Evolutionary conservation across 2,888 invertebrate genomes (phyloP).

Genomic region (Endotricha flammealis): DNA sequence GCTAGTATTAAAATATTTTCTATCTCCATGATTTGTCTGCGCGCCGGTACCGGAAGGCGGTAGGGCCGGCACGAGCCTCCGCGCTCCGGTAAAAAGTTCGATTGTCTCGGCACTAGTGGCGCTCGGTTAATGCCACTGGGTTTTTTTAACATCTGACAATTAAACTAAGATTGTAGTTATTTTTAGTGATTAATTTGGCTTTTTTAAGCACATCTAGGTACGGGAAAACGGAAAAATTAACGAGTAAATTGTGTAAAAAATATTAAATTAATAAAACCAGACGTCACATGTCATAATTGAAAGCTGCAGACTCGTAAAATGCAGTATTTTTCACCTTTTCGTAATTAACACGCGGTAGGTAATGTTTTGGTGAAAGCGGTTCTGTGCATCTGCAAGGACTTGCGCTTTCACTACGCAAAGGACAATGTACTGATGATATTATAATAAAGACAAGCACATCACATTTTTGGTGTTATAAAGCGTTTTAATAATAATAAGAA

Average conservation of each 20-base stretch:
- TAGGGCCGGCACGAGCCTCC: slow-evolving; percentile 57
- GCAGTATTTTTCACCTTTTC: slow-evolving; percentile 1
- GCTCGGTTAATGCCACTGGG: slow-evolving; percentile 18
- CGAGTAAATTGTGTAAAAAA: too few species aligned
- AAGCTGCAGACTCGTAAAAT: slow-evolving; percentile 7
- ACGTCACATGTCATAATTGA: not conserved
- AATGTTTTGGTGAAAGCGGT: slow-evolving; percentile 10
- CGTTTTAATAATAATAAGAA: too few species aligned
- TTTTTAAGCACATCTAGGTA: too few species aligned
- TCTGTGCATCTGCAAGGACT: slow-evolving; percentile 5
- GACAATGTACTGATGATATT: slow-evolving; percentile 2
- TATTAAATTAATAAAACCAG: too few species aligned
- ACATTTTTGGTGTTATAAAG: too few species aligned
- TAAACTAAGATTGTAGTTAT: slow-evolving; percentile 16
- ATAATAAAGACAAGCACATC: slow-evolving; percentile 2
- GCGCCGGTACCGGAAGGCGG: slow-evolving; percentile 58
- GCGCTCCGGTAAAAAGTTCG: slow-evolving; percentile 39
- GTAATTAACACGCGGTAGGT: not conserved
- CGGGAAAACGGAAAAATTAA: too few species aligned
- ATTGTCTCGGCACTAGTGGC: slow-evolving; percentile 44
- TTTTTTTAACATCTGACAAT: slow-evolving; percentile 9
- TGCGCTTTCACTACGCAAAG: slow-evolving; percentile 4
- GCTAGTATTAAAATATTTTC: too few species aligned
- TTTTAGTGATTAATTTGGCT: too few species aligned
- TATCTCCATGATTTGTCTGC: too few species aligned